Conservation (phyloP, 2,113 vertebrate genomes). For the Menura novaehollandiae region DNA sequence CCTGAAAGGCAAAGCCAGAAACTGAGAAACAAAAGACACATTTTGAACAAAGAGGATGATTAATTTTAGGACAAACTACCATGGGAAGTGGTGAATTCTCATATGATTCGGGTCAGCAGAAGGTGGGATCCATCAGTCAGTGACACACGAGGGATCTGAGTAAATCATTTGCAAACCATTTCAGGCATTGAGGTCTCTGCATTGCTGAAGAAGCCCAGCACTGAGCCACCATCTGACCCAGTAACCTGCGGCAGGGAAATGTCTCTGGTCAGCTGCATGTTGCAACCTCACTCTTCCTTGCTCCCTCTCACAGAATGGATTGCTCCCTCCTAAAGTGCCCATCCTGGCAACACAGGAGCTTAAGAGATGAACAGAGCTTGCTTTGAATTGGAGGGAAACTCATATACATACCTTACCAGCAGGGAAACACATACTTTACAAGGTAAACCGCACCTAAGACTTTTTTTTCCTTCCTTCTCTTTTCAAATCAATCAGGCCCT, state of each 20-base stretch:
- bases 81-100: constrained; percentile 17
- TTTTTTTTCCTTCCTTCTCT: constrained; percentile 47
- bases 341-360: constrained; percentile 46
- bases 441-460: constrained; percentile 59
- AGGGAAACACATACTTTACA: constrained; percentile 65
- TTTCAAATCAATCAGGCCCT: constrained; percentile 62
- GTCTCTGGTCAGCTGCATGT: neutral
- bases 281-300: neutral
- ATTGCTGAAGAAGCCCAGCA: neutral
- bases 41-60: neutral
- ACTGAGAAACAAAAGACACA: neutral
- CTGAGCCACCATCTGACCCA: neutral
- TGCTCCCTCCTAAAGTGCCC: constrained; percentile 10
- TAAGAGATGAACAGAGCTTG: constrained; percentile 67
- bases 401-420: constrained; percentile 58
- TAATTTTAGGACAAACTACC: constrained; percentile 19
- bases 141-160: neutral
- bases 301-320: neutral
- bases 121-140: neutral
- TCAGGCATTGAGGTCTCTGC: neutral
- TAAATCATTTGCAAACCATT: neutral
- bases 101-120: neutral
- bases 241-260: neutral
- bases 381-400: constrained; percentile 55
- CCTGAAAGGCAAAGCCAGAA: neutral